Evolutionary conservation across 2,797 vertebrate genomes (phyloP).

Genomic region (Sebastes minor): DNA sequence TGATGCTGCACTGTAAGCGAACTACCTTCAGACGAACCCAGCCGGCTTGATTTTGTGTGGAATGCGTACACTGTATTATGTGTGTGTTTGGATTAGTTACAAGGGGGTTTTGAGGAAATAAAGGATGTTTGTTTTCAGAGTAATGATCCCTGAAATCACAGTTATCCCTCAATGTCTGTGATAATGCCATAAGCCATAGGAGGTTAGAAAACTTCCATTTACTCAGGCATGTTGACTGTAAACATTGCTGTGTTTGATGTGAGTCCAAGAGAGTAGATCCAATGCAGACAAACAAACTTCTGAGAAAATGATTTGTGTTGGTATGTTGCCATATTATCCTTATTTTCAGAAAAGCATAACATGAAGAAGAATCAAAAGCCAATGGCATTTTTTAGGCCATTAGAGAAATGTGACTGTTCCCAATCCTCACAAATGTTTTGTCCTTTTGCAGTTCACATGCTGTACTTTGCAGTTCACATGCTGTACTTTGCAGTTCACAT

Average conservation of each 20-base stretch:
- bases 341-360: not conserved
- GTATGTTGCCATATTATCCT: not conserved
- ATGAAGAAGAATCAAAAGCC: not conserved
- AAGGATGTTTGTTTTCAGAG: conserved; percentile 25
- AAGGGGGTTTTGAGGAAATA: conserved; percentile 11
- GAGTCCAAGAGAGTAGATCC: not conserved
- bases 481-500: not conserved
- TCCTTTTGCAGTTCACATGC: not conserved
- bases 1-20: not conserved
- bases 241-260: conserved; percentile 18
- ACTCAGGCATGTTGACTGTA: conserved; percentile 11
- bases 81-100: conserved; percentile 15
- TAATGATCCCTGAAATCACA: conserved; percentile 29
- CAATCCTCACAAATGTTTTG: not conserved
- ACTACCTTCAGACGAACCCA: conserved; percentile 14
- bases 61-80: not conserved
- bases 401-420: not conserved
- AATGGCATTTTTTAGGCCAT: not conserved
- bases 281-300: not conserved
- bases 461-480: not conserved
- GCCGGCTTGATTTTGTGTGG: conserved; percentile 28
- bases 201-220: conserved; percentile 22
- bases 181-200: conserved; percentile 26
- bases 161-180: conserved; percentile 33
- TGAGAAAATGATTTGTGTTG: not conserved